phyloP scores from a whole-genome alignment of 2,113 vertebrate species.

The Eretmochelys imbricata region DNA sequence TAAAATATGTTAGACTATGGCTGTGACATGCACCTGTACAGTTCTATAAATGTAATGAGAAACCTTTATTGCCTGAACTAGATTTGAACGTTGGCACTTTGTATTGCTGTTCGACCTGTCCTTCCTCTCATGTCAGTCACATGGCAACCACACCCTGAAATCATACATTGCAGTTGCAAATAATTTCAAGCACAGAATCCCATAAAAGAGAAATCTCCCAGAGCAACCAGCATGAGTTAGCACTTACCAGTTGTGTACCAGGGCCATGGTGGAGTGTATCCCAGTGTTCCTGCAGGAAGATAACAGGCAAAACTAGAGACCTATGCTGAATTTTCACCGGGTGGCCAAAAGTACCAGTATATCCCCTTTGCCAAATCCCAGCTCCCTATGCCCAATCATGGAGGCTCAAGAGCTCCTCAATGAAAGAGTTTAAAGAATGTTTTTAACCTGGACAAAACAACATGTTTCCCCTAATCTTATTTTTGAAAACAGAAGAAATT shows the following conservation, averaged over 20 bases:
- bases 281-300: neutral
- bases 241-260: neutral
- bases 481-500: neutral
- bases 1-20: no score
- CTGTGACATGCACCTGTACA: no score
- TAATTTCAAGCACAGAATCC: neutral
- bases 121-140: no score
- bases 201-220: neutral
- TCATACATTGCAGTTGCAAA: neutral
- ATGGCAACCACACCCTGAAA: no score
- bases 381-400: neutral
- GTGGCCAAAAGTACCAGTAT: neutral
- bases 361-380: neutral
- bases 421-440: neutral
- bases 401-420: neutral
- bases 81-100: no score
- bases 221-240: neutral
- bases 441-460: neutral
- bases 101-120: no score
- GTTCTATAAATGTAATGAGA: no score
- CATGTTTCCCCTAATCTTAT: neutral
- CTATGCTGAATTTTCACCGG: neutral
- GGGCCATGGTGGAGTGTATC: neutral
- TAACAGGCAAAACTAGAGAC: neutral
- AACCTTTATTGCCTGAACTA: no score